phyloP scores from a whole-genome alignment of 2,113 vertebrate species.

The Solenodon paradoxus region DNA sequence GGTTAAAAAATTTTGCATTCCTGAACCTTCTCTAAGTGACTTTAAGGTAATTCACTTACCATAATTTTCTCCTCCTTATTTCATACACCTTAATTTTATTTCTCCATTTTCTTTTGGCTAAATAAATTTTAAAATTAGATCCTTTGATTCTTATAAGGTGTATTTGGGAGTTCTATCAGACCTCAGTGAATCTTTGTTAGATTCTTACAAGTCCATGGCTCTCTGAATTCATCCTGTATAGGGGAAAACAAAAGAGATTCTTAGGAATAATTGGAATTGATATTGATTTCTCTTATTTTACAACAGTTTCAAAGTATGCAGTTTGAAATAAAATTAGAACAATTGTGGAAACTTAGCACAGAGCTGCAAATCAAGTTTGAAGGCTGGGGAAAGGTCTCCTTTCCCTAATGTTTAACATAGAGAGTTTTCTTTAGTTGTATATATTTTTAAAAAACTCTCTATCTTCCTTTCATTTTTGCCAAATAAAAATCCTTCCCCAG shows the following conservation, averaged over 20 bases:
- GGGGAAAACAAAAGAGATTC: neutral
- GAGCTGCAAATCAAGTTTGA: neutral
- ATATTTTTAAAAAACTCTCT: neutral
- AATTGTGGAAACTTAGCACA: neutral
- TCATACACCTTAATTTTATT: constrained; percentile 21
- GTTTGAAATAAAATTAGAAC: constrained; percentile 23
- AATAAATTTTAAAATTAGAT: constrained; percentile 23
- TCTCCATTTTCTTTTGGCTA: constrained; percentile 27
- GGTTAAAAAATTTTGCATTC: neutral
- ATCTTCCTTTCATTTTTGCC: neutral
- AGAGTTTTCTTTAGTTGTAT: neutral
- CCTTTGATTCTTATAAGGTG: neutral
- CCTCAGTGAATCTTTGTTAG: neutral
- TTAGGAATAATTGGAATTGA: neutral
- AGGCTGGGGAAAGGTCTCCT: neutral
- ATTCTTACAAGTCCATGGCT: neutral
- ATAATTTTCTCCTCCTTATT: neutral
- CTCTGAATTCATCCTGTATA: neutral
- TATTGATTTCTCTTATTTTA: neutral
- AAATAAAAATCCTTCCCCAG: neutral
- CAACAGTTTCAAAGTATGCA: neutral
- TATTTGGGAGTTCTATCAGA: neutral
- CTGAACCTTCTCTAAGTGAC: constrained; percentile 28
- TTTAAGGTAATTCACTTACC: neutral
- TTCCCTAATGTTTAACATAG: neutral